These are phyloP conservation scores for Thaleichthys pacificus DNA, from an alignment of 2,797 vertebrate genomes.

Conservation along the genomic window DNA sequence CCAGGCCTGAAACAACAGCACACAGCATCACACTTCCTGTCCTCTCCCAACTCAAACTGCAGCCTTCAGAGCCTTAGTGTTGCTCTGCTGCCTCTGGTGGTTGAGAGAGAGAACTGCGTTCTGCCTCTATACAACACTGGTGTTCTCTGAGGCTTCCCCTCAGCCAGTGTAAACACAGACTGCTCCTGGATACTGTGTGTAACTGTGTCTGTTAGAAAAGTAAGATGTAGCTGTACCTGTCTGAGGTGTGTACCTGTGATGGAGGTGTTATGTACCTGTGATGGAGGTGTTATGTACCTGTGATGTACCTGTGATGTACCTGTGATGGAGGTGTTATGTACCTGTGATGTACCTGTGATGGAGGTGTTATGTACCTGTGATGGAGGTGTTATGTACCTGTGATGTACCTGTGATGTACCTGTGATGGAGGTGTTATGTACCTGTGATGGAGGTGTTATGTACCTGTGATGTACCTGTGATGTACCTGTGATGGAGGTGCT, in stretches of 20 bases:
- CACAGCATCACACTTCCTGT: background rate
- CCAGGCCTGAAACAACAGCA: conserved; percentile 63
- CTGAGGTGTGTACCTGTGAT: no score
- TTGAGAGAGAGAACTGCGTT: background rate
- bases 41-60: background rate
- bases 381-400: no score
- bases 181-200: no score
- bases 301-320: background rate
- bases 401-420: background rate
- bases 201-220: no score
- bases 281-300: background rate
- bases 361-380: background rate
- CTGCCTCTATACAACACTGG: background rate
- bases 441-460: background rate
- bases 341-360: conserved; percentile 65
- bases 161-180: background rate
- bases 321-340: conserved; percentile 37
- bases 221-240: no score
- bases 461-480: background rate
- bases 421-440: background rate
- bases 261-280: background rate
- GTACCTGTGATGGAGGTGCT: conserved; percentile 71
- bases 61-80: background rate
- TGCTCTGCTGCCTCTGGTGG: conserved; percentile 7
- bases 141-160: background rate